These are phyloP conservation scores for Oophaga pumilio DNA, from an alignment of 2,113 vertebrate species.

Conservation along the genomic window DNA sequence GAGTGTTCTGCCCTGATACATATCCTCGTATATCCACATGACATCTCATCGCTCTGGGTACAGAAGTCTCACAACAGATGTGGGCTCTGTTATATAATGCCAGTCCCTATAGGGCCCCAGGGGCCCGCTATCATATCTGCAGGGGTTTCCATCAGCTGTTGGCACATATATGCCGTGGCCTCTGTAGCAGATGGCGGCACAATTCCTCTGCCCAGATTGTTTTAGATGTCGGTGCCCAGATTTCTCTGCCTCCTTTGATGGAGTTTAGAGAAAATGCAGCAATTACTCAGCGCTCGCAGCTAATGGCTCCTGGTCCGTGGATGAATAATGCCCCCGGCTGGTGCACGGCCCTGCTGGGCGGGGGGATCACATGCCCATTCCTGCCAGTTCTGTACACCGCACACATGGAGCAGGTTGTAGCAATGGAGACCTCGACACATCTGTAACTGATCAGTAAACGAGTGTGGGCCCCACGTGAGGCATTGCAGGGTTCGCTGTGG, in stretches of 20 bases:
- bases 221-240: neutral
- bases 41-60: neutral
- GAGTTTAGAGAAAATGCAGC: neutral
- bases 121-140: neutral
- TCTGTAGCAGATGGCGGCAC: neutral
- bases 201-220: neutral
- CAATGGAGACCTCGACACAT: neutral
- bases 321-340: neutral
- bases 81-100: conserved; percentile 32
- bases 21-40: neutral
- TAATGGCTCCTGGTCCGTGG: neutral
- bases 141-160: neutral
- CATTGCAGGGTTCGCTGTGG: neutral
- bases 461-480: too few relatives aligned
- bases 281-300: neutral
- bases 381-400: neutral
- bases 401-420: neutral
- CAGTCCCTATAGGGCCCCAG: neutral
- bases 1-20: too few relatives aligned
- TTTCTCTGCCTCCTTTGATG: neutral
- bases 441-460: neutral
- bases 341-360: neutral
- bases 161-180: neutral
- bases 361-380: too few relatives aligned
- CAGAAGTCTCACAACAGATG: conserved; percentile 2